A percentile compares a stretch with the other conserved stretches of the same genome.
These are phyloP conservation scores for Calypte anna DNA, from an alignment of 2,113 vertebrate genomes.

Conservation along the genomic window DNA sequence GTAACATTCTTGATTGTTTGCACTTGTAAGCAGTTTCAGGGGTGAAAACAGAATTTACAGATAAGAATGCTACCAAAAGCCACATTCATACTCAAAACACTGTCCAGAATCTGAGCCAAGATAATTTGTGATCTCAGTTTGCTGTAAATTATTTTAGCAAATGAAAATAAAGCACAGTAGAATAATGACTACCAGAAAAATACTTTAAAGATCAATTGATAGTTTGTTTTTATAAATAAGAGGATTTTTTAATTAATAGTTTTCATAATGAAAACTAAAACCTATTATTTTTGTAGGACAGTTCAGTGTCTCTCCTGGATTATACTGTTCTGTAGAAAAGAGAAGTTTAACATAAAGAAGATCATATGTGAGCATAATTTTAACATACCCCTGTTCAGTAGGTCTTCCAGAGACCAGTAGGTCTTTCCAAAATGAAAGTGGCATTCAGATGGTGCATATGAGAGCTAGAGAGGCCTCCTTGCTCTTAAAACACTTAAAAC, in stretches of 20 bases:
- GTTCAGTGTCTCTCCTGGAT: neutral
- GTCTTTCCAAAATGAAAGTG: neutral
- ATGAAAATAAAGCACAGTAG: neutral
- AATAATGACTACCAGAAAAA: neutral
- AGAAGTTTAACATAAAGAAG: neutral
- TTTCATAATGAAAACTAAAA: neutral
- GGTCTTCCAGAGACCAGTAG: neutral
- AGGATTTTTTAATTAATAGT: neutral
- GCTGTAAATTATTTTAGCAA: neutral
- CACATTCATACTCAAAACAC: neutral
- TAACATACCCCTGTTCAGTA: fast-evolving
- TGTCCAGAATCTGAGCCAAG: neutral
- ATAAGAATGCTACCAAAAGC: neutral
- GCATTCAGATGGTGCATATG: neutral
- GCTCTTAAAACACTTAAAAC: neutral
- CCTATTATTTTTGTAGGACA: neutral
- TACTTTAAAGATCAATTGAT: neutral
- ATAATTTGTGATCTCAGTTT: neutral
- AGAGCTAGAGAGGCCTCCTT: neutral
- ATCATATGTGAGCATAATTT: neutral
- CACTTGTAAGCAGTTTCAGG: neutral
- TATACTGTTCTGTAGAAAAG: neutral
- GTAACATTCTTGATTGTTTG: neutral
- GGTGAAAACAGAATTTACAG: neutral
- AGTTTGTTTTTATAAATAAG: neutral